Conservation (phyloP, 2,797 vertebrate genomes). For the Lophotriccus pileatus region DNA sequence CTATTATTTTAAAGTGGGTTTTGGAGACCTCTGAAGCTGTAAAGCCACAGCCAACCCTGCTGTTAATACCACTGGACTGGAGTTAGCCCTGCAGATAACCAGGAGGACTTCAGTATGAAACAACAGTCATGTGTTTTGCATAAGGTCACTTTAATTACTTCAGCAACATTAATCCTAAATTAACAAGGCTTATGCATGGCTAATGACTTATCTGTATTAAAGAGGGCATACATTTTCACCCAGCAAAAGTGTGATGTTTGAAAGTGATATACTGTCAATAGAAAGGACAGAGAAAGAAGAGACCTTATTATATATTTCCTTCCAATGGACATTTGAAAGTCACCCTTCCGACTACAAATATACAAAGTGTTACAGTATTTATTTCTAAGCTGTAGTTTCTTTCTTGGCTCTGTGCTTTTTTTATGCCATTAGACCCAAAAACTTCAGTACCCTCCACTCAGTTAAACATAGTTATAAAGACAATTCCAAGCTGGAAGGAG, state of each 20-base stretch:
- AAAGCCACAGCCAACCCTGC: neutral
- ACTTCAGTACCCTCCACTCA: neutral
- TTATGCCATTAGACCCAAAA: neutral
- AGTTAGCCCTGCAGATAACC: conserved; percentile 6
- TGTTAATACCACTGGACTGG: neutral
- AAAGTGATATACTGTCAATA: conserved; percentile 27
- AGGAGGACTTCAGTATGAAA: neutral
- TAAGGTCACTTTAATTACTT: conserved; percentile 59
- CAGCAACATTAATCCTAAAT: conserved; percentile 58
- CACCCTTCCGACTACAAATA: neutral
- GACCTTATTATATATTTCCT: neutral
- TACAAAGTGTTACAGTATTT: neutral
- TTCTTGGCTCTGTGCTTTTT: neutral
- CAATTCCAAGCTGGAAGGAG: neutral
- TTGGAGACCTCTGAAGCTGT: conserved; percentile 23
- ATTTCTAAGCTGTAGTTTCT: neutral
- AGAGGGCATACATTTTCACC: conserved; percentile 4
- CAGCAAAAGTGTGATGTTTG: conserved; percentile 17
- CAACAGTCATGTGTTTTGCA: neutral
- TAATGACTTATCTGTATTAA: conserved; percentile 16
- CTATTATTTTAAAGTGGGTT: neutral
- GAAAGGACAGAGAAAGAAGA: neutral
- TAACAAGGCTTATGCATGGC: conserved; percentile 25
- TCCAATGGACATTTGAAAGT: conserved; percentile 25
- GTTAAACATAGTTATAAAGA: neutral